These are phyloP conservation scores for Tetragonula clypearis DNA, from an alignment of 1,140 invertebrate genomes.

Conservation along the genomic window DNA sequence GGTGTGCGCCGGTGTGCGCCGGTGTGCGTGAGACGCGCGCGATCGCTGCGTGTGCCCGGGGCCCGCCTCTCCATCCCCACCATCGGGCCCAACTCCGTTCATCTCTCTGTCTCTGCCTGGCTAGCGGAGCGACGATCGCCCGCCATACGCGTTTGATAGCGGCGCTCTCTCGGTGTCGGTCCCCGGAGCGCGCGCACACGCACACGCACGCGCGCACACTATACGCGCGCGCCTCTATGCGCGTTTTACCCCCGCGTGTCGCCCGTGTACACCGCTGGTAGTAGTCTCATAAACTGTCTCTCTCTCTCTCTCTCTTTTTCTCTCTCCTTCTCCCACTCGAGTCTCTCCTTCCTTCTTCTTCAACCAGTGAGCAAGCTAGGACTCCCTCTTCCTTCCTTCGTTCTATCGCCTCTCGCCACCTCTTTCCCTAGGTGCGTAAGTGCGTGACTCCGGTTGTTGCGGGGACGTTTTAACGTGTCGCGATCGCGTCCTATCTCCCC, in stretches of 20 bases:
- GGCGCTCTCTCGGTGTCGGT: constrained; percentile 38
- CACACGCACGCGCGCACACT: neutral
- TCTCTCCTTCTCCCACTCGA: neutral
- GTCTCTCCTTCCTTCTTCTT: constrained; percentile 18
- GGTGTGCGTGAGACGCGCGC: constrained; percentile 39
- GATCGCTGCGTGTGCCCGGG: constrained; percentile 54
- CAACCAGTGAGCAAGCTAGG: neutral
- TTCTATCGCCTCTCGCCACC: constrained; percentile 31
- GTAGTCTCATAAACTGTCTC: constrained; percentile 12
- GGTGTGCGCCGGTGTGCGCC: too few relatives aligned
- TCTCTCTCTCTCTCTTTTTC: constrained; percentile 31
- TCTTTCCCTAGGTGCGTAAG: constrained; percentile 57
- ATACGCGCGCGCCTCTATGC: constrained; percentile 35
- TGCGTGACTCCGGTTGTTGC: constrained; percentile 54
- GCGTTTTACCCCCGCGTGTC: constrained; percentile 61
- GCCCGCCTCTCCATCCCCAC: constrained; percentile 75
- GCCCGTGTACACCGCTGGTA: constrained; percentile 58
- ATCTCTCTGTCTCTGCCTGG: constrained; percentile 20
- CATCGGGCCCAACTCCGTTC: constrained; percentile 12
- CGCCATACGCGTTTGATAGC: constrained; percentile 72
- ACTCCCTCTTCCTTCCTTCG: constrained; percentile 12
- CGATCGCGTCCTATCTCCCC: constrained; percentile 42
- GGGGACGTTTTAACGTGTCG: constrained; percentile 62
- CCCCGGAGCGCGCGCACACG: neutral
- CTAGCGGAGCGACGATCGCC: constrained; percentile 37